These are phyloP conservation scores for Urocolius indicus DNA, from an alignment of 2,113 vertebrate species.

Conservation along the genomic window DNA sequence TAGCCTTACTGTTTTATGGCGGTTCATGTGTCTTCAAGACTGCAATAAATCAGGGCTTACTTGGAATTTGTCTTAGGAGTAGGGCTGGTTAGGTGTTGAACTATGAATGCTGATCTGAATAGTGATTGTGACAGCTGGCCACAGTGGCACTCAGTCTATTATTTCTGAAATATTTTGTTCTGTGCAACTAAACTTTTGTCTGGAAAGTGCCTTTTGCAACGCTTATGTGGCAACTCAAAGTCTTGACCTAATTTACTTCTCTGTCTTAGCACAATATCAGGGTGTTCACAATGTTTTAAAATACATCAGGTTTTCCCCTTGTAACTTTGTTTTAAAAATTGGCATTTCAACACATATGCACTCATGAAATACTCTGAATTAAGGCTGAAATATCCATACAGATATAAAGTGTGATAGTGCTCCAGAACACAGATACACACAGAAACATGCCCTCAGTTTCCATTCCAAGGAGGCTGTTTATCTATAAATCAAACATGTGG, in stretches of 20 bases:
- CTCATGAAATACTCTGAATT: background rate
- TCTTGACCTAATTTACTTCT: background rate
- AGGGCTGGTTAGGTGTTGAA: background rate
- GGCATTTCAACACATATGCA: background rate
- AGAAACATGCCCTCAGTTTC: background rate
- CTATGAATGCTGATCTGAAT: background rate
- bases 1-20: background rate
- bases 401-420: background rate
- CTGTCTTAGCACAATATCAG: background rate
- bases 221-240: background rate
- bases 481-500: constrained; percentile 5
- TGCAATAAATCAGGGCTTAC: background rate
- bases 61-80: background rate
- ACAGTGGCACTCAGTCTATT: background rate
- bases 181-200: background rate
- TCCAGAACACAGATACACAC: background rate
- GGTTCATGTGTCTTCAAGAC: background rate
- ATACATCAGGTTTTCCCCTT: background rate
- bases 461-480: background rate
- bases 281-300: background rate
- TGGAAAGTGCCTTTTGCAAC: background rate
- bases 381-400: background rate
- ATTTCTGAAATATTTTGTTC: background rate
- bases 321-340: background rate
- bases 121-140: background rate